phyloP scores from a whole-genome alignment of 1,140 invertebrate genomes.

The Zaprionus nigranus region DNA sequence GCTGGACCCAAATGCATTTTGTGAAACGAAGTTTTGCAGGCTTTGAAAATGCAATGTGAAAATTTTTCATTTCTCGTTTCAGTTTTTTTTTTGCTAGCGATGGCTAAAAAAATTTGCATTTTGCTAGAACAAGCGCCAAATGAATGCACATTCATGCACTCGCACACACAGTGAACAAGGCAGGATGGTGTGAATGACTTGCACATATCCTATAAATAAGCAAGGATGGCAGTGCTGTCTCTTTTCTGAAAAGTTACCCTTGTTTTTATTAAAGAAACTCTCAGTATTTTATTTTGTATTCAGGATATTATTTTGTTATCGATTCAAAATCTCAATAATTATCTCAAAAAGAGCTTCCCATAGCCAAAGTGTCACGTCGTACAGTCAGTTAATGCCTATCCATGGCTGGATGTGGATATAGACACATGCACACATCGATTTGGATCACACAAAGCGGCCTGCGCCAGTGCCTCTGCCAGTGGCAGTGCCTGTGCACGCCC shows the following conservation, averaged over 20 bases:
- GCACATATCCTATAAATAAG: background rate
- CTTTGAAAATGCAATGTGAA: slow-evolving; percentile 79
- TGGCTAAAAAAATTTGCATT: slow-evolving; percentile 76
- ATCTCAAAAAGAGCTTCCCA: background rate
- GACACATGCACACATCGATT: slow-evolving; percentile 33
- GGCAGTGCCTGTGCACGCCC: slow-evolving; percentile 54
- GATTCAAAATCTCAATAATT: too few relatives aligned
- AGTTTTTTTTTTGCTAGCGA: slow-evolving; percentile 17
- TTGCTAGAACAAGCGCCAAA: slow-evolving; percentile 59
- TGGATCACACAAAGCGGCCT: slow-evolving; percentile 31
- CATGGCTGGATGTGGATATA: slow-evolving; percentile 4
- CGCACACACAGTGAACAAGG: slow-evolving; percentile 3
- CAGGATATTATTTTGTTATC: too few relatives aligned
- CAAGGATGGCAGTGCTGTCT: too few relatives aligned
- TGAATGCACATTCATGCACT: slow-evolving; percentile 64
- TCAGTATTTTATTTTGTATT: too few relatives aligned
- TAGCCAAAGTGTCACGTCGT: background rate
- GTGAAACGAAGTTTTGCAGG: slow-evolving; percentile 73
- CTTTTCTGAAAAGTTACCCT: too few relatives aligned
- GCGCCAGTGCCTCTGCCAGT: background rate
- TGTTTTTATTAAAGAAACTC: too few relatives aligned
- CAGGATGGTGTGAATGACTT: background rate
- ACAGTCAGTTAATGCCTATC: background rate
- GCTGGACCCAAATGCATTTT: slow-evolving; percentile 70
- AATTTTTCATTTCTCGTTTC: slow-evolving; percentile 70